Evolutionary conservation across 2,113 vertebrate genomes (phyloP), one percentile per base, ranked within the genome.

Genomic region (Rhinogobius similis): DNA sequence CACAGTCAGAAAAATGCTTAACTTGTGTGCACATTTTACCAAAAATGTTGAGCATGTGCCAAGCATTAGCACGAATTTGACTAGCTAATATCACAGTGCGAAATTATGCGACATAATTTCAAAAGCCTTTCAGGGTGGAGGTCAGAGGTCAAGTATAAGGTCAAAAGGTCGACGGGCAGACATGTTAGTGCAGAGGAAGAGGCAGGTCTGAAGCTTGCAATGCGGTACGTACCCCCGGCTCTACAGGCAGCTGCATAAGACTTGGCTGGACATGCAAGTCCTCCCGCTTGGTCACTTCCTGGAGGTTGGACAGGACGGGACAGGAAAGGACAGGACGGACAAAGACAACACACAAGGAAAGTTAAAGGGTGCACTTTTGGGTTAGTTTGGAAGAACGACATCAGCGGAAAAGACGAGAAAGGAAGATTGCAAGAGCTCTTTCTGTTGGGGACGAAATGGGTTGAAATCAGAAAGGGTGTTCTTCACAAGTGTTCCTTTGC

Each of bases 201-300:
- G 62, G 26, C 55, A 11, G 67, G 81, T 67, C 24, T 32, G 79
- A 74, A 83, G 81, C 92, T 27, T 95, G 84, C 84, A 81, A 74
- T 73, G 78, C 86, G 82, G 83, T 91, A 97, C 97, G 85, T 98
- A 98, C 97, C 97, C 93, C 95, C 85, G 95, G 95, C 91, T 98
- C 94, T 94, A 97, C 92, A 94, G 97, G 96, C 93, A 99, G 95
- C 95, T 97, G 97, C 96, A 97, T 96, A 92, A 96, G 96, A 93
- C 96, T 98, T 92, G 95, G 94, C 94, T 96, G 95, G 93, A 93
- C 96, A 95, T 96, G 95, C 92, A 95, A 92, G 23, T 98, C 97
- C 93, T 99, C 97, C 91, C 93, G 93, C 93, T 98, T 98, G 94
- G 93, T 64, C 87, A 98, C 92, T 95, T 99, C 97, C 97, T 98